Base-by-base conservation (phyloP, 2,113 vertebrate species). In the Triplophysa rosa region DNA sequence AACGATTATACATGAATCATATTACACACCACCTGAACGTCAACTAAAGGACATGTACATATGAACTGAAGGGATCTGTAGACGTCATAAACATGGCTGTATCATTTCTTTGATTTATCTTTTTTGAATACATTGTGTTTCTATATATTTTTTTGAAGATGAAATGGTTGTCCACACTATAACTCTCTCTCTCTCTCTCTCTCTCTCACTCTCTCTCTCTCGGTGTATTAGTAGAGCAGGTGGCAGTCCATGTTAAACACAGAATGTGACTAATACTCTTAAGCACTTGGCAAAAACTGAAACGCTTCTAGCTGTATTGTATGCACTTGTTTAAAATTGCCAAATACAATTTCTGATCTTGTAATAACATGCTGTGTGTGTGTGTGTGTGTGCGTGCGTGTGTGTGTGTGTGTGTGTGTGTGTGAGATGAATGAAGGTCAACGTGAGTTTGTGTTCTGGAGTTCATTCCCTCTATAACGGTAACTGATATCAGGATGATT, bases 281-380 rank as follows among this genome's bases (percentile, higher is more conserved):
- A 92, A 96, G 96, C 96, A 97, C 95, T 97, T 97, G 94, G 93
- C 93, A 92, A 93, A 93, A 82, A 79, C 88, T 93, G 87, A 93
- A 93, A 92, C 92, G 96, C 95, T 97, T 97, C 88, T 95, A 96
- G 95, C 93, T 95, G 95, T 98, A 94, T 94, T 96, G 94, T 96
- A 94, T 94, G 95, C 95, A 96, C 95, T 97, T 96, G 94, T 94
- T 95, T 93, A 88, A 89, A 91, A 92, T 88, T 93, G 94, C 95
- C 95, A 97, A 97, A 98, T 96, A 98, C 95, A 98, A 92, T 95
- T 95, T 96, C 93, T 95, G 94, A 95, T 92, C 86, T 95, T 95
- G 95, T 96, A 94, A 94, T 95, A 95, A 95, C 92, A 90, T 73
- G 26, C 86, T 92, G 91, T 94, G 95, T 96, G 91, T 94, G 91